Evolutionary conservation across 37 sponge, comb jelly and placozoan species (phyloP), one percentile per base, ranked within the genome.

Genomic region (Tethya wilhelma): DNA sequence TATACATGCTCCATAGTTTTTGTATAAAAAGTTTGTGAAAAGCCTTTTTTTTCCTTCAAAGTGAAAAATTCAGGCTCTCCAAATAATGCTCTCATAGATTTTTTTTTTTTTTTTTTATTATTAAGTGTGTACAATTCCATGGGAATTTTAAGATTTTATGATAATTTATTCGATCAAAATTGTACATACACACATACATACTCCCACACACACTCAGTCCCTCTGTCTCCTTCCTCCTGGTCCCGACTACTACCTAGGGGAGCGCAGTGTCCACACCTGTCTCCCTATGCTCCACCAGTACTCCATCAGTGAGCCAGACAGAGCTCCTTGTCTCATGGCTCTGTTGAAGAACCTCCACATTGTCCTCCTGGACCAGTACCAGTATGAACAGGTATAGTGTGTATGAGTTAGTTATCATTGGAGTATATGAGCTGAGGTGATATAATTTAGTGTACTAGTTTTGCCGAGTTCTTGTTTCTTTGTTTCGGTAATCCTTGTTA

Each of bases 361-460:
- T 57, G 71, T 73, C 11, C 73, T 93, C 44, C 66, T 65, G 19
- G 65, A 84, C 43, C 93, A 93, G 33, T 75, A 85, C 63, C 37
- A n/a, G 20, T 93, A 93, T 77, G 93, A 93, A 79, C 64, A 87
- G 69, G 92, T 91, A 45, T 36, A 65, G n/a, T 37, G 6, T 17
- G 33, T 34, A 25, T 67, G 32, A 36, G 34, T 36, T 49, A 19
- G 53, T 49, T 9, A 19, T 19, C 53, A 49, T 49, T n/a, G n/a
- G 53, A 49, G 53, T 9, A 49, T 49, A 49, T 49, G 53, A 49
- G 14, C 14, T 49, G n/a, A n/a, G n/a, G n/a, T n/a, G n/a, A n/a
- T n/a, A n/a, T n/a, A n/a, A 11, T 67, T 8, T 29, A 67, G 67
- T 36, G 33, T 67, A 55, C 1, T 19, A 30, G 5, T 23, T 6